Evolutionary conservation across 2,888 invertebrate species (phyloP).

Genomic region (Sicus ferrugineus): DNA sequence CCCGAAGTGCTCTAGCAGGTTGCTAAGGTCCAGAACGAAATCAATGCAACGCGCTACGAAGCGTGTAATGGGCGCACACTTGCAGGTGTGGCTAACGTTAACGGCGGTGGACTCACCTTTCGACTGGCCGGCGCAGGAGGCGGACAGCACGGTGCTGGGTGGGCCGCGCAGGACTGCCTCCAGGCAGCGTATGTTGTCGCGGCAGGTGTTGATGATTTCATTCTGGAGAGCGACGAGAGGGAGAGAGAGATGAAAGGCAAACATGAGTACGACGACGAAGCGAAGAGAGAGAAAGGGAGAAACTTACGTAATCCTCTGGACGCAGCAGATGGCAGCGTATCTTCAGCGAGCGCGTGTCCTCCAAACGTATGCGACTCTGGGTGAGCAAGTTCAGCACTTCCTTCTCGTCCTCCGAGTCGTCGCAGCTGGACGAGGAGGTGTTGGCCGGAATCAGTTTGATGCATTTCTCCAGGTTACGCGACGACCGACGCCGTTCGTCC

Average conservation of each 20-base stretch:
- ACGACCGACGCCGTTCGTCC: slow-evolving; percentile 61
- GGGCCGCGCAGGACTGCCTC: slow-evolving; percentile 72
- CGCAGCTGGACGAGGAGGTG: slow-evolving; percentile 60
- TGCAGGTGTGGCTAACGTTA: slow-evolving; percentile 53
- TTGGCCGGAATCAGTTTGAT: slow-evolving; percentile 60
- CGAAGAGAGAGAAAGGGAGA: no score
- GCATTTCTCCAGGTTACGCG: slow-evolving; percentile 62
- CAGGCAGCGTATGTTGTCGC: slow-evolving; percentile 84
- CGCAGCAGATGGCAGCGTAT: slow-evolving; percentile 63
- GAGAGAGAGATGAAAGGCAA: background rate
- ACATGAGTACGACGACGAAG: background rate
- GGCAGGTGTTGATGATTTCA: slow-evolving; percentile 85
- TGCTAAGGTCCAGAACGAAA: slow-evolving; percentile 59
- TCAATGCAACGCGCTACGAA: slow-evolving; percentile 62
- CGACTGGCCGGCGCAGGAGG: slow-evolving; percentile 69
- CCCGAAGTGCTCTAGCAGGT: slow-evolving; percentile 58
- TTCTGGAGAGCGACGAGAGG: slow-evolving; percentile 68
- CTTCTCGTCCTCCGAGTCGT: slow-evolving; percentile 62
- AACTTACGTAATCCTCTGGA: slow-evolving; percentile 65
- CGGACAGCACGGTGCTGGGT: slow-evolving; percentile 66
- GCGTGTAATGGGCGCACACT: slow-evolving; percentile 63
- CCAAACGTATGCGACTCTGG: slow-evolving; percentile 61
- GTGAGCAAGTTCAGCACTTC: slow-evolving; percentile 61
- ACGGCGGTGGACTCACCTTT: slow-evolving; percentile 67
- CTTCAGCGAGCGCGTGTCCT: slow-evolving; percentile 62